Evolutionary conservation across 2,113 vertebrate genomes (phyloP).

Genomic region (Macrotis lagotis): DNA sequence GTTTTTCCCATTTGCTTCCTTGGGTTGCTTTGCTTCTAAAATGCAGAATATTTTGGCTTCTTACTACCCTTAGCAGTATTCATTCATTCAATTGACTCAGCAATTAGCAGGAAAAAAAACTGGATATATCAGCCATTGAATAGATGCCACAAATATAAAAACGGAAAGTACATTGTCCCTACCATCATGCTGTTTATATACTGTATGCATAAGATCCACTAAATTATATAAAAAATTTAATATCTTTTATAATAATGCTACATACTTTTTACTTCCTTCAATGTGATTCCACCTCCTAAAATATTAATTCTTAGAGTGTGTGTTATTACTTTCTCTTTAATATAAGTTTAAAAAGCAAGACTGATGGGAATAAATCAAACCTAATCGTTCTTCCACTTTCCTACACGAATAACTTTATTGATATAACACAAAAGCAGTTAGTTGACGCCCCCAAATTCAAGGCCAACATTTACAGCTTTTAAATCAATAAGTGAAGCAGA

Average conservation of each 20-base stretch:
- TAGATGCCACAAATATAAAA: not conserved
- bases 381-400: not conserved
- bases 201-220: not conserved
- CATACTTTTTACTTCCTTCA: not conserved
- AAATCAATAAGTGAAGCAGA: not conserved
- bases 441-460: not conserved
- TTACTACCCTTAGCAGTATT: not conserved
- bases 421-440: not conserved
- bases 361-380: not conserved
- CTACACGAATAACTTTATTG: not conserved
- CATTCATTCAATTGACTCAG: not conserved
- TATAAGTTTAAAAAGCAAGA: not conserved
- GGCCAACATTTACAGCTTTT: not conserved
- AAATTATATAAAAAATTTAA: not conserved
- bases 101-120: not conserved
- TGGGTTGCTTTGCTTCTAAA: not conserved
- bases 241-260: not conserved
- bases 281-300: not conserved
- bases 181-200: not conserved
- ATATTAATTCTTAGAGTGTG: not conserved
- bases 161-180: not conserved
- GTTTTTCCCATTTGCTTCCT: not conserved
- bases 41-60: not conserved
- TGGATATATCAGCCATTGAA: not conserved
- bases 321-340: not conserved